phyloP scores from a whole-genome alignment of 1,140 invertebrate species.

The Dufourea novaeangliae region DNA sequence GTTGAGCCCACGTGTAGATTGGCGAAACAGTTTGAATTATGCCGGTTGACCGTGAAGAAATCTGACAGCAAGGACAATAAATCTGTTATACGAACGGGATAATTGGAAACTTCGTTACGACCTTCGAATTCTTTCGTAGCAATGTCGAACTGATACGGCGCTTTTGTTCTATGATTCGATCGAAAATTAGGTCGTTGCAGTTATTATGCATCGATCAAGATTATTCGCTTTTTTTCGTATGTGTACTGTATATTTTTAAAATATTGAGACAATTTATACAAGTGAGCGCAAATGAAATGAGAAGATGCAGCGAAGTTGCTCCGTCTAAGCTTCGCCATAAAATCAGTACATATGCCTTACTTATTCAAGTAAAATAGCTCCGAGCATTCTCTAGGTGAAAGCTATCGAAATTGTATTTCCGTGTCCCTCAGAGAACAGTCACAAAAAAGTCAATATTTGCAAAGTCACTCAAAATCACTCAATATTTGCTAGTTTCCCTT shows the following conservation, averaged over 20 bases:
- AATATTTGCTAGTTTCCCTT: conserved; percentile 35
- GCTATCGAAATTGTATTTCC: conserved; percentile 25
- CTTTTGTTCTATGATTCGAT: too few species aligned
- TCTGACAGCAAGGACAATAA: neutral
- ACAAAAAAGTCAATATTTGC: conserved; percentile 53
- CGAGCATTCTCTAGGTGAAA: conserved; percentile 25
- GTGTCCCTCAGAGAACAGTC: neutral
- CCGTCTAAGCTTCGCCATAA: too few species aligned
- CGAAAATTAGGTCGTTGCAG: neutral
- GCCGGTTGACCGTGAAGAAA: neutral
- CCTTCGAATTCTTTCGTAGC: neutral
- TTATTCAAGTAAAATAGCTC: conserved; percentile 19
- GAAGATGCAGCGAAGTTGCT: too few species aligned
- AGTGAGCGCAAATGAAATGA: too few species aligned
- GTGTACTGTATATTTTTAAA: neutral
- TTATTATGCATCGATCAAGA: neutral
- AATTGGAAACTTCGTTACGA: neutral
- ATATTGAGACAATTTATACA: neutral
- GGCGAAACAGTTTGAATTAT: conserved; percentile 13
- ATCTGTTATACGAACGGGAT: neutral
- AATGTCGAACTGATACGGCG: neutral
- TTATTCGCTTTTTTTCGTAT: too few species aligned
- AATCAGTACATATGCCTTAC: neutral
- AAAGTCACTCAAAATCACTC: neutral
- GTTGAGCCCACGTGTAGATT: neutral